Evolutionary conservation across 1,140 invertebrate species (phyloP).

Genomic region (Polypedilum vanderplanki): DNA sequence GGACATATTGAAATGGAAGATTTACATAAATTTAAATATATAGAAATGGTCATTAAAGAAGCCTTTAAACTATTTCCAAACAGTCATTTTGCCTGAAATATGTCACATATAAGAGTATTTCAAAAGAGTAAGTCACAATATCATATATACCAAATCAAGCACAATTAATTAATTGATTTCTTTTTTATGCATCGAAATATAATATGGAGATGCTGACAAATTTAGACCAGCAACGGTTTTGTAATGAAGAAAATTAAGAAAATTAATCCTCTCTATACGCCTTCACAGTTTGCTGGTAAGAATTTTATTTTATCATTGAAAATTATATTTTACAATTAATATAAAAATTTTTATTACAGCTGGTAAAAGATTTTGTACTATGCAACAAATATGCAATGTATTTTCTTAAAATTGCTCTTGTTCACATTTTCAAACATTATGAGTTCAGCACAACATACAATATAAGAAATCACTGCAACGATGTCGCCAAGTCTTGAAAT

Average conservation of each 20-base stretch:
- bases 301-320: too few relatives aligned
- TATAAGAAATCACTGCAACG: slow-evolving; percentile 1
- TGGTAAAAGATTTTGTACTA: neutral
- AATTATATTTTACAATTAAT: neutral
- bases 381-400: slow-evolving; percentile 30
- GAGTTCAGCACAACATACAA: neutral
- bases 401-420: neutral
- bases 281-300: slow-evolving; percentile 58
- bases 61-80: slow-evolving; percentile 33
- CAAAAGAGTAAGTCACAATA: slow-evolving; percentile 34
- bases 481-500: slow-evolving; percentile 16
- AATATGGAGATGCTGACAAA: slow-evolving; percentile 53
- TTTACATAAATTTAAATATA: slow-evolving; percentile 32
- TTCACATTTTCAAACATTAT: slow-evolving; percentile 4
- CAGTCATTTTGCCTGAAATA: slow-evolving; percentile 30
- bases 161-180: slow-evolving; percentile 38
- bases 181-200: slow-evolving; percentile 47
- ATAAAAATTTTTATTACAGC: neutral
- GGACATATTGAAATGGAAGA: neutral
- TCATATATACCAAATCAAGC: slow-evolving; percentile 40
- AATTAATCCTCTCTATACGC: slow-evolving; percentile 46
- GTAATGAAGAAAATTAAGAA: slow-evolving; percentile 46
- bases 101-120: slow-evolving; percentile 37
- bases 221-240: slow-evolving; percentile 64
- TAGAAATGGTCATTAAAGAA: slow-evolving; percentile 35